Evolutionary conservation across 1,140 invertebrate genomes (phyloP).

Genomic region (Pseudoatta argentina): DNA sequence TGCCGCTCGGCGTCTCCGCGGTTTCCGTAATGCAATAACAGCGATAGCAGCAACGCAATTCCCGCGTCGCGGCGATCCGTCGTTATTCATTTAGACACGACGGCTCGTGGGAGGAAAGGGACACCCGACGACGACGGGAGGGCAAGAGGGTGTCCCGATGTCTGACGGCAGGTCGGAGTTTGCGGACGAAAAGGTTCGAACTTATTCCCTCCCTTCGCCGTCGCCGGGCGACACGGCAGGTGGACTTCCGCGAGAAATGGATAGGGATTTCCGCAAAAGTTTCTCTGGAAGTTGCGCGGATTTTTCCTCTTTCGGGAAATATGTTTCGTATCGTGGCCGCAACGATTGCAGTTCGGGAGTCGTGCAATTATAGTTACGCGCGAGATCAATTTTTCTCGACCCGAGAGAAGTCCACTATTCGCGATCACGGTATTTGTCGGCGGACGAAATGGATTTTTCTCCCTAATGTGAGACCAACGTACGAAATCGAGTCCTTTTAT

Average conservation of each 20-base stretch:
- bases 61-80: conserved; percentile 68
- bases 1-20: conserved; percentile 66
- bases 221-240: not conserved
- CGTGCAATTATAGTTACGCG: conserved; percentile 51
- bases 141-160: not conserved
- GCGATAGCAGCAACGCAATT: conserved; percentile 82
- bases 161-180: conserved; percentile 45
- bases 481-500: not conserved
- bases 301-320: conserved; percentile 51
- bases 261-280: conserved; percentile 48
- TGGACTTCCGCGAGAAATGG: conserved; percentile 33
- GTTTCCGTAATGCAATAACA: conserved; percentile 79
- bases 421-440: conserved; percentile 8
- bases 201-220: not conserved
- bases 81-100: conserved; percentile 68
- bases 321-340: conserved; percentile 55
- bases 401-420: not conserved
- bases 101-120: not conserved
- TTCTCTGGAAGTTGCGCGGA: conserved; percentile 14
- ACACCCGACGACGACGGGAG: not conserved
- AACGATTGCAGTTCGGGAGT: conserved; percentile 51
- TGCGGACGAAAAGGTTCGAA: conserved; percentile 20
- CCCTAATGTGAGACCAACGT: not conserved
- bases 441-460: conserved; percentile 17
- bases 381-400: conserved; percentile 48